Evolutionary conservation across 2,797 vertebrate species (phyloP), one percentile per base, ranked within the genome.

Genomic region (Microchirus variegatus): DNA sequence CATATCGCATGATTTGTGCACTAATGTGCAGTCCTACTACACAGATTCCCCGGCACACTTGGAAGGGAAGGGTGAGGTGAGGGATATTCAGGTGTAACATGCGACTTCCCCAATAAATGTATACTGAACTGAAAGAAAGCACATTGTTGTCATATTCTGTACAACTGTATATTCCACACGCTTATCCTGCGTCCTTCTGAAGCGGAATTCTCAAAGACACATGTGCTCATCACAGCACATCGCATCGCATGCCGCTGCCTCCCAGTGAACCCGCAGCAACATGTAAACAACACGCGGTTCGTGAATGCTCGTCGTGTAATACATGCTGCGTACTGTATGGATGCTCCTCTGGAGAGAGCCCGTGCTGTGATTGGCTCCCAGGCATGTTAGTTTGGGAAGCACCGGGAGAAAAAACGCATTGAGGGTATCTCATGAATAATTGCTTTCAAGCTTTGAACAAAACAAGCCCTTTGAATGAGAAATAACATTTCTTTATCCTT

Each of bases 231-330:
- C n/a, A n/a, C n/a, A n/a, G n/a, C n/a, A n/a, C n/a, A n/a, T n/a
- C n/a, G n/a, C n/a, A 1, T 22, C 1, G 5, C 22, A 19, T 52
- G 67, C 59, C n/a, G 49, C 63, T 42, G 59, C 61, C 67, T 76
- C 64, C 59, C 19, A 2, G 31, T 56, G 58, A 75, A 73, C 52
- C 62, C 60, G 44, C 59, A 61, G 53, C 15, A 42, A 68, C 77
- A 81, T 69, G 77, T 83, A 78, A 83, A 85, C 77, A 84, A 72
- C 77, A 77, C 53, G 55, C 31, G 8, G 31, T 31, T 31, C 31
- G 8, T 31, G 31, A 31, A 31, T 1, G 31, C 50, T 68, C 63
- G 43, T 73, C 51, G 38, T 17, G 51, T 57, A 60, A 51, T 46
- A 31, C 18, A 22, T 19, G 40, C 49, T 16, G 59, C 48, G 45